Conservation (phyloP, 1,140 invertebrate genomes). For the Eciton burchellii region DNA sequence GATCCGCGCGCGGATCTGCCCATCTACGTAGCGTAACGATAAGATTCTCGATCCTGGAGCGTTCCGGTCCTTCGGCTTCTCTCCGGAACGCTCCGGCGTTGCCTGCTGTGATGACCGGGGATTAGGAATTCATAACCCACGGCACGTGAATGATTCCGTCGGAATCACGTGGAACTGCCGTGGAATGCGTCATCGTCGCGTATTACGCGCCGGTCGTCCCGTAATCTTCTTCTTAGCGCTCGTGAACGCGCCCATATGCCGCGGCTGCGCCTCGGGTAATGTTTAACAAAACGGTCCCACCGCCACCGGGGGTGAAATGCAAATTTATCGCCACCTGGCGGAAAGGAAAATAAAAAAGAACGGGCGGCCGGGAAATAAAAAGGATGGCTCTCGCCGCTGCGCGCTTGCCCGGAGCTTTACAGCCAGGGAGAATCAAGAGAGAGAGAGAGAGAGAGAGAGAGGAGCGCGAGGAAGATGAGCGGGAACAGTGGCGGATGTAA, state of each 20-base stretch:
- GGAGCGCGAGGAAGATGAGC: conserved; percentile 5
- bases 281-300: conserved; percentile 77
- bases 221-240: conserved; percentile 65
- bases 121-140: conserved; percentile 58
- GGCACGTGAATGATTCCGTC: conserved; percentile 43
- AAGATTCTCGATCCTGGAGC: conserved; percentile 21
- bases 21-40: conserved; percentile 26
- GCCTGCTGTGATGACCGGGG: conserved; percentile 29
- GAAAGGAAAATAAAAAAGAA: conserved; percentile 61
- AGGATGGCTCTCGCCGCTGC: conserved; percentile 37
- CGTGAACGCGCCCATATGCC: conserved; percentile 67
- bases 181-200: conserved; percentile 12
- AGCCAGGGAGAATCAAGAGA: conserved; percentile 35
- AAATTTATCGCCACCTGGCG: conserved; percentile 76
- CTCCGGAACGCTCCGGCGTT: conserved; percentile 44
- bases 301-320: conserved; percentile 73
- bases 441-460: conserved; percentile 15
- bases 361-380: conserved; percentile 42
- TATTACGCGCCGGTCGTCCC: conserved; percentile 28
- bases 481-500: conserved; percentile 23
- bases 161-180: conserved; percentile 15
- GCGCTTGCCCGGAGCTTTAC: conserved; percentile 45
- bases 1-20: too few species aligned
- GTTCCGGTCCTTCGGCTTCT: conserved; percentile 57
- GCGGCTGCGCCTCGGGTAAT: conserved; percentile 65